Conservation (phyloP, 2,888 invertebrate genomes). For the Chelonus formosanus region DNA sequence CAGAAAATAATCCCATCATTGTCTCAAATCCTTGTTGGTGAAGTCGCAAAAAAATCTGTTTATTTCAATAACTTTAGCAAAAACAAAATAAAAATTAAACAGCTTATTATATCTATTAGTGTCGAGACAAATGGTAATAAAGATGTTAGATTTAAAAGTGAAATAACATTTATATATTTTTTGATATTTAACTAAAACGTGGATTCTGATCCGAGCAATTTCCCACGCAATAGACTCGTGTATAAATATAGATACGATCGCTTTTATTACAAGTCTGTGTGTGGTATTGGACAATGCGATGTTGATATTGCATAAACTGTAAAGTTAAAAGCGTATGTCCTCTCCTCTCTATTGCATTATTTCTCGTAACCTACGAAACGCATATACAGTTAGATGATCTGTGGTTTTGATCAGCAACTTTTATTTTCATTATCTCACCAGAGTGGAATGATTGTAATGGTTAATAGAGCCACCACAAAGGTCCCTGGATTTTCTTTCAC, state of each 20-base stretch:
- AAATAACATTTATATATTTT: too few relatives aligned
- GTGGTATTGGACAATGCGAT: slow-evolving; percentile 25
- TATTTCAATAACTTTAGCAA: too few relatives aligned
- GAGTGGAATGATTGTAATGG: not conserved
- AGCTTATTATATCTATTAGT: too few relatives aligned
- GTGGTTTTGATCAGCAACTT: too few relatives aligned
- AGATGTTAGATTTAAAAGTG: too few relatives aligned
- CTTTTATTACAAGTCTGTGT: slow-evolving; percentile 21
- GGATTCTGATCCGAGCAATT: not conserved
- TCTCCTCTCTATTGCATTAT: slow-evolving; percentile 28
- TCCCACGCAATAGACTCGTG: slow-evolving; percentile 2
- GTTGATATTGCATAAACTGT: slow-evolving; percentile 23
- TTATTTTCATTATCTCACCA: too few relatives aligned
- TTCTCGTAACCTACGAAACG: not conserved
- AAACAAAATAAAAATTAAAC: too few relatives aligned
- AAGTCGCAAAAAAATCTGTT: too few relatives aligned
- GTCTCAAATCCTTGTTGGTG: too few relatives aligned
- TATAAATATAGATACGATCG: slow-evolving; percentile 20
- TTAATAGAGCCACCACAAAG: not conserved
- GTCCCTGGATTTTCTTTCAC: not conserved
- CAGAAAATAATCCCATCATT: too few relatives aligned
- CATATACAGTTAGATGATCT: not conserved
- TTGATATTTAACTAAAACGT: too few relatives aligned
- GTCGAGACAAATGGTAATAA: too few relatives aligned
- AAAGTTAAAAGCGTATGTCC: slow-evolving; percentile 20